Evolutionary conservation across 2,888 invertebrate genomes (phyloP), one percentile per base, ranked within the genome.

Genomic region (Xylota sylvarum): DNA sequence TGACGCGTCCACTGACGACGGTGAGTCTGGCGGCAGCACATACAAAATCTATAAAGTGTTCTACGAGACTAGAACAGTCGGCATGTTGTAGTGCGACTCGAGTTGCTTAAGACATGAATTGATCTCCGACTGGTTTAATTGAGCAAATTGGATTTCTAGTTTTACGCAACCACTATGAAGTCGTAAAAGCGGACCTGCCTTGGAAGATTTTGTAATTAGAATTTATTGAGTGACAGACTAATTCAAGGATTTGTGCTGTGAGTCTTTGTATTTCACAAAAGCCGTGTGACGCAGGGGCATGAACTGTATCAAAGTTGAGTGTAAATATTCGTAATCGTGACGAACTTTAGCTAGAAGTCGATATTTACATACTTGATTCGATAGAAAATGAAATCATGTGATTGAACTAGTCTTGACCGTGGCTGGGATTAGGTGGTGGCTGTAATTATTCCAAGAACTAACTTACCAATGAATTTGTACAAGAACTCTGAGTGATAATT

Each of bases 181-280:
- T 23, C 30, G 9, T 30, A 55, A 0, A 30, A 27, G 14, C 30
- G 30, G 10, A 55, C 30, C 30, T 12, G 52, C 4, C 12, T 55
- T 14, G 7, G 52, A 30, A 3, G 27, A n/a, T 14, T 30, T 14
- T 10, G 52, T 55, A 32, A 56, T 56, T 56, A 32, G 56, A 56
- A 56, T 56, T 32, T 56, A 56, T 32, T 14, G 14, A 23, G 10
- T 50, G 50, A 50, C 50, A 50, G 19, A 10, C 5, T 50, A 50
- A 23, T 23, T 50, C 50, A 50, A 50, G 50, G 50, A 19, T 10
- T 50, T 43, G 0, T 14, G 14, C 14, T 43, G 12, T 6, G 43
- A 37, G 10, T 37, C 1, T 9, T 1, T 10, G 37, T 12, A 4
- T 9, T 37, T 37, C 1, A 37, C 9, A 9, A 12, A 4, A 37